Evolutionary conservation across 2,888 invertebrate genomes (phyloP), one percentile per base, ranked within the genome.

Genomic region (Chaitophorus viminalis): DNA sequence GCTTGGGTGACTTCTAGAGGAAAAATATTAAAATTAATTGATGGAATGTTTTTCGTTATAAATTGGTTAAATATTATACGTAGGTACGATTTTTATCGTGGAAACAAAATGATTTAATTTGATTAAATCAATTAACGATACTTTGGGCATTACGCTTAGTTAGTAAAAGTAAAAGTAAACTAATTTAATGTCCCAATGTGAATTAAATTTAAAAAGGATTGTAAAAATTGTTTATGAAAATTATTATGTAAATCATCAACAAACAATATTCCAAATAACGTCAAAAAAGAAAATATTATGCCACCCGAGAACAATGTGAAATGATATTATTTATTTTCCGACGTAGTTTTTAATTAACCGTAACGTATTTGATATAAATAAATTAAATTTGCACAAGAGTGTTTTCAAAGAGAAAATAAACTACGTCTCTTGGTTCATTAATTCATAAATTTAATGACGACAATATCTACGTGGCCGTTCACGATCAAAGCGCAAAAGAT

Each of bases 391-490:
- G 79, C 36, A 33, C 33, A 60, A 78, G 79, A 36, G 60, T 79
- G 79, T 79, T 79, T 60, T 65, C 79, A 79, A 79, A 79, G 79
- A 36, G n/a, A 79, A 54, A 76, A 79, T 78, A 78, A 79, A 79
- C 79, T 36, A 3, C 21, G 36, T 79, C 36, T 18, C n/a, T 65
- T 60, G 60, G 79, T 79, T n/a, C 79, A 79, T 79, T 79, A 79
- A 65, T 60, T 79, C 60, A 60, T 36, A n/a, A 60, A 17, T 79
- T 79, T 60, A 60, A n/a, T 31, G 33, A 79, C n/a, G 68, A n/a
- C 6, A 68, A 68, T 68, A 68, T 25, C 68, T 68, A 29, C n/a
- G 68, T 29, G n/a, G 8, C 29, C n/a, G 68, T 68, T 29, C 68
- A 3, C 36, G n/a, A 36, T 36, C 79, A 65, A 36, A 60, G 60